These are phyloP conservation scores for Styela clava DNA, from an alignment of 23 tunicate genomes.

Conservation along the genomic window DNA sequence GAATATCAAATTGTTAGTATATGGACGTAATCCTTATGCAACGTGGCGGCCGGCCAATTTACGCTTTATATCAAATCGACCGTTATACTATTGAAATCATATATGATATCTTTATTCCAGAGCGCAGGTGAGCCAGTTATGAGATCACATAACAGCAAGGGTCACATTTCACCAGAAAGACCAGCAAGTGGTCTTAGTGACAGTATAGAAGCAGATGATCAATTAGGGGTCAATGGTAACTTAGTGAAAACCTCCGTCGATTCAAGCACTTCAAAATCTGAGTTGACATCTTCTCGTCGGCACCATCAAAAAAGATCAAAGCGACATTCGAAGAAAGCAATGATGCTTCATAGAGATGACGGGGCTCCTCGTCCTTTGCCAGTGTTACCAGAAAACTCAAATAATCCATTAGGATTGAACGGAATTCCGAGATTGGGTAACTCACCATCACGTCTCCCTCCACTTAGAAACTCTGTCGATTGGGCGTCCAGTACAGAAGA, in stretches of 20 bases:
- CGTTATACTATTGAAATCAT: no score
- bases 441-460: slow-evolving; percentile 18
- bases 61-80: no score
- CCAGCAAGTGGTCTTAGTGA: background rate
- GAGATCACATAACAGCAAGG: background rate
- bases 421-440: background rate
- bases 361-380: slow-evolving; percentile 24
- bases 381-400: slow-evolving; percentile 15
- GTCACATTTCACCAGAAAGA: background rate
- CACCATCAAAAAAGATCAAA: background rate
- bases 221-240: background rate
- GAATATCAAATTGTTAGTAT: no score
- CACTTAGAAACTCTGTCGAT: slow-evolving; percentile 29
- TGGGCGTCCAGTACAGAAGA: slow-evolving; percentile 47
- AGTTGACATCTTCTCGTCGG: background rate
- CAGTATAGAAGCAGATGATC: background rate
- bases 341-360: slow-evolving; percentile 11
- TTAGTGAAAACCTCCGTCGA: background rate
- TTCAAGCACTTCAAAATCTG: background rate
- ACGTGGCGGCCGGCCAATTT: no score
- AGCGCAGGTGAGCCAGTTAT: background rate
- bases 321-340: slow-evolving; percentile 20
- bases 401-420: background rate
- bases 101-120: background rate
- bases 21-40: no score